Evolutionary conservation across 2,888 invertebrate genomes (phyloP), one percentile per base, ranked within the genome.

Genomic region (Agriopis leucophaearia): DNA sequence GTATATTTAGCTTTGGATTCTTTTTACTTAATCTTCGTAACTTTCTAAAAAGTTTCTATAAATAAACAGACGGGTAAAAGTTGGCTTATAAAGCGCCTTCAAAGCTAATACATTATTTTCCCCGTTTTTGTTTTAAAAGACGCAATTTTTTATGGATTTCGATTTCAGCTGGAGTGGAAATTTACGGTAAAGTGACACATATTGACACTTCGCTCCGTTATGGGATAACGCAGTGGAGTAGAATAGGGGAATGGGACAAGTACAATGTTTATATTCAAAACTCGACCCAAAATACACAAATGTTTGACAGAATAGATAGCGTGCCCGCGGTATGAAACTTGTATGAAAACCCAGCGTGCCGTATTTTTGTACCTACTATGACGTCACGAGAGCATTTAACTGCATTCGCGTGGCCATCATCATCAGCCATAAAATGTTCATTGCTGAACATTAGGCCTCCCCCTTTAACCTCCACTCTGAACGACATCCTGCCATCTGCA

Each of bases 141-240:
- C 69, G 59, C 60, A 60, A 69, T 70, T 58, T 76, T 77, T 76
- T 72, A 76, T 75, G 72, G 63, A 61, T 63, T 74, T 66, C 61
- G 68, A 76, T 74, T 66, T 74, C 74, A 67, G 72, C 55, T 73
- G 66, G 55, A 15, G 70, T 42, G 66, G 70, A 72, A 77, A 76
- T 72, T 77, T 72, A 63, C 66, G 61, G 64, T 47, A 65, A 66
- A 55, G 62, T 52, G 75, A 76, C 76, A 76, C 76, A 45, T 72
- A 77, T 76, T 74, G 78, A 75, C 77, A 75, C 72, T 66, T 74
- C 71, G 66, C 73, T 70, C 70, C 70, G 70, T 71, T 70, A 74
- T 57, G 55, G 56, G 48, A 44, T 54, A 15, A 40, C 36, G 38
- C 52, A 38, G 36, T 38, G 38, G 10, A 38, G 38, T 16, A 54